Conservation (phyloP, 2,888 invertebrate genomes). For the Tethea ocularis region DNA sequence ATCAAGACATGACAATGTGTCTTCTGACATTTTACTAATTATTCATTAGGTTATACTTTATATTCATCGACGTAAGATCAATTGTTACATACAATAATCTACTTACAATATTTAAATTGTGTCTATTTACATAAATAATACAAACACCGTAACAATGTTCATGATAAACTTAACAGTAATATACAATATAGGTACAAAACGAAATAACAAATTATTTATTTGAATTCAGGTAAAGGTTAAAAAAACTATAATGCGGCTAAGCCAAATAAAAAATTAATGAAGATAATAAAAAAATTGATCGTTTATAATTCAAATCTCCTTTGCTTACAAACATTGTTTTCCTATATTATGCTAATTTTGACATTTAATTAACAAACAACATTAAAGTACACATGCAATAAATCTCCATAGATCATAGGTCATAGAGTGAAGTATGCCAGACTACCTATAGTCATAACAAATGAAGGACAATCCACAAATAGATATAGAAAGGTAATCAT, state of each 20-base stretch:
- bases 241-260: constrained; percentile 37
- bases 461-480: too few relatives aligned
- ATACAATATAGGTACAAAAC: constrained; percentile 71
- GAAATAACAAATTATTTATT: constrained; percentile 63
- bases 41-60: constrained; percentile 42
- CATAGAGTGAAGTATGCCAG: too few relatives aligned
- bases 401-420: too few relatives aligned
- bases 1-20: constrained; percentile 52
- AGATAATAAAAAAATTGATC: constrained; percentile 5
- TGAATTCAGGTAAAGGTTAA: constrained; percentile 18
- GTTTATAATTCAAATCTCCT: background rate
- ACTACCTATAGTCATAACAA: too few relatives aligned
- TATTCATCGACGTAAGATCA: constrained; percentile 45
- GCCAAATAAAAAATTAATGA: constrained; percentile 35
- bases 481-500: too few relatives aligned
- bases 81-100: constrained; percentile 53
- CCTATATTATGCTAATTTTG: background rate
- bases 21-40: constrained; percentile 63
- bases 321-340: background rate
- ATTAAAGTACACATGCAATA: too few relatives aligned
- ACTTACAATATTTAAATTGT: constrained; percentile 51
- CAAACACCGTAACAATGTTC: constrained; percentile 77
- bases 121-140: constrained; percentile 80
- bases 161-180: constrained; percentile 78
- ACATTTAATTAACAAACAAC: too few relatives aligned